These are phyloP conservation scores for Apus apus DNA, from an alignment of 2,113 vertebrate species.

Conservation along the genomic window DNA sequence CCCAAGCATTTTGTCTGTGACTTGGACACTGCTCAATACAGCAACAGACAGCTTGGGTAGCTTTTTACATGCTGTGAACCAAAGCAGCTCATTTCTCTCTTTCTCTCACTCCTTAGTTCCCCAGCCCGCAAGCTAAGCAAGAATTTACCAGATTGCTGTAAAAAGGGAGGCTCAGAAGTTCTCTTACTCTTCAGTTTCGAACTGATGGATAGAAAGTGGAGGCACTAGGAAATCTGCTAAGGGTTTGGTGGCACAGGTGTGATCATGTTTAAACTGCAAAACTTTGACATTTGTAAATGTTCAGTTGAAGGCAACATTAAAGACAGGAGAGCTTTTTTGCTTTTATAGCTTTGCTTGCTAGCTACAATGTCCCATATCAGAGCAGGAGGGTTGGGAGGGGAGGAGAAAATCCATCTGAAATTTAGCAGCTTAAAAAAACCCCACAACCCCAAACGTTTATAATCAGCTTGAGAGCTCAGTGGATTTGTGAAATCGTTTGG, in stretches of 20 bases:
- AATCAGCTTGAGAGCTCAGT: constrained; percentile 79
- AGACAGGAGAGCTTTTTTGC: constrained; percentile 23
- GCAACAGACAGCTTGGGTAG: not conserved
- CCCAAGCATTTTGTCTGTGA: not conserved
- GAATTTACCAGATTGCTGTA: not conserved
- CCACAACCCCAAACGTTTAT: constrained; percentile 47
- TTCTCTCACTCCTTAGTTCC: not conserved
- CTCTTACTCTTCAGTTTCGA: not conserved
- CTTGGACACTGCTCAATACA: not conserved
- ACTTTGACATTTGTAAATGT: not conserved
- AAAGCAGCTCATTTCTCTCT: not conserved
- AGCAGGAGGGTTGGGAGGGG: constrained; percentile 40
- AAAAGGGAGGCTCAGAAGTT: not conserved
- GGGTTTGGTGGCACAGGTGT: not conserved
- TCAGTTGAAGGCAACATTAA: constrained; percentile 43
- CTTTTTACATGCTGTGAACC: not conserved
- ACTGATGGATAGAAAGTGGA: not conserved
- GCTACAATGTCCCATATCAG: constrained; percentile 57
- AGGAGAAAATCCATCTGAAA: constrained; percentile 68
- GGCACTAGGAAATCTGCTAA: not conserved
- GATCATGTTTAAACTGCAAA: not conserved
- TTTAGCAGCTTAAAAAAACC: constrained; percentile 63
- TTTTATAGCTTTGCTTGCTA: constrained; percentile 63
- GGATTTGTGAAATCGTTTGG: constrained; percentile 82
- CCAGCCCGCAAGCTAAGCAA: not conserved